Evolutionary conservation across 2,888 invertebrate genomes (phyloP), one percentile per base, ranked within the genome.

Genomic region (Podabrus alpinus): DNA sequence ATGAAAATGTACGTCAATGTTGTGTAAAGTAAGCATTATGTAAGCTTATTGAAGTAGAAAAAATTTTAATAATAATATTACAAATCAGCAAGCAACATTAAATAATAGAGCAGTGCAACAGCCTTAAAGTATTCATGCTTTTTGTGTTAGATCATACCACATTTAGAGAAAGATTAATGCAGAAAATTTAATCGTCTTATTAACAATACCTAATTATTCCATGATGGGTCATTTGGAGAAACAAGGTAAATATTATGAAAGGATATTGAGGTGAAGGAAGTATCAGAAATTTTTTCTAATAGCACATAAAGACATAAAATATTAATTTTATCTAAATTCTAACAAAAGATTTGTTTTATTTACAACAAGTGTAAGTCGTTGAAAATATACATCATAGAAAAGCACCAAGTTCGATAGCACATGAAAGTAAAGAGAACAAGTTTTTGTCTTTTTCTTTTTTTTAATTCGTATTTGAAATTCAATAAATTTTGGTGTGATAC

Each of bases 171-270:
- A 70, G 66, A 68, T 67, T 64, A 72, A 75, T 72, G 72, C 72
- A 72, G 45, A 45, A 75, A 72, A 59, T 71, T 69, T 72, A 68
- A 67, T 69, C 71, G 70, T 67, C 66, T 68, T 74, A 24, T 70
- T 69, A 79, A 78, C 77, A 79, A 78, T 79, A 80, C 79, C 80
- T 80, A 80, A 78, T 75, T 78, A 79, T 81, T 78, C 81, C 78
- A 80, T 78, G 74, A 75, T 69, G 69, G 76, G 76, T 78, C 73
- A 74, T 70, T 45, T 76, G 78, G 75, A 71, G 69, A 72, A 77
- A 69, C 68, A 66, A 69, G 76, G 79, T 68, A 64, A 62, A 66
- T 77, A 61, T 77, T 17, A 45, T 45, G 45, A 61, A 66, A 60
- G 45, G 25, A 68, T 69, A 69, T 24, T 9, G 9, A 45, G 72